These are phyloP conservation scores for Potamarius usumacintae DNA, from an alignment of 2,113 vertebrate genomes.

Conservation along the genomic window DNA sequence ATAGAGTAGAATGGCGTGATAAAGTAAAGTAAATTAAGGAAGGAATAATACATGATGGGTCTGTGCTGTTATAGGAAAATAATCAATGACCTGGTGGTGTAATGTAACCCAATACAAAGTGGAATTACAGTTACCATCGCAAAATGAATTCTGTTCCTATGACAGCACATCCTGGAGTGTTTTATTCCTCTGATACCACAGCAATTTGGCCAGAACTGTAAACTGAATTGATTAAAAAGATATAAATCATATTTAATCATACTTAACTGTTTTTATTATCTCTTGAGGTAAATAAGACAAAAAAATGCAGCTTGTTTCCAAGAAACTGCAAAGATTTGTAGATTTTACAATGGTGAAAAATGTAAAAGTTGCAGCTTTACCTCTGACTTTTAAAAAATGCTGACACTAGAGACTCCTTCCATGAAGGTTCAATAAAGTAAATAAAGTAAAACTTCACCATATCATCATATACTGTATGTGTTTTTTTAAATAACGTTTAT, in stretches of 20 bases:
- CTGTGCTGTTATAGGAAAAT: background rate
- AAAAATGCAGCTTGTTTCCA: background rate
- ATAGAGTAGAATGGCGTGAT: background rate
- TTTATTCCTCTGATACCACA: background rate
- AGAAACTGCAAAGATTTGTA: background rate
- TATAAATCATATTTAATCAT: background rate
- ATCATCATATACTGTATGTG: no score
- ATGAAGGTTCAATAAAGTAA: no score
- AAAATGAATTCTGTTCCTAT: background rate
- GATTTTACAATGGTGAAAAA: background rate
- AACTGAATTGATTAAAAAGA: background rate
- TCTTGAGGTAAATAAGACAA: background rate
- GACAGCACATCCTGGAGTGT: background rate
- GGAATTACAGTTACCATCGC: background rate
- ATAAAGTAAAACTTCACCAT: no score
- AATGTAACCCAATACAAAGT: background rate
- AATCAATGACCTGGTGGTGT: background rate
- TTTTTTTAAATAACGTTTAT: no score
- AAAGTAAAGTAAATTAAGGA: background rate
- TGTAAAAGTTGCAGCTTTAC: background rate
- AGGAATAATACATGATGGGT: background rate
- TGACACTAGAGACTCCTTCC: no score
- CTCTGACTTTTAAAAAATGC: no score
- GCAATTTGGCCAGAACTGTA: background rate
- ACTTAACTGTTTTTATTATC: background rate